Evolutionary conservation across 2,113 vertebrate genomes (phyloP).

Genomic region (Xiphophorus maculatus): DNA sequence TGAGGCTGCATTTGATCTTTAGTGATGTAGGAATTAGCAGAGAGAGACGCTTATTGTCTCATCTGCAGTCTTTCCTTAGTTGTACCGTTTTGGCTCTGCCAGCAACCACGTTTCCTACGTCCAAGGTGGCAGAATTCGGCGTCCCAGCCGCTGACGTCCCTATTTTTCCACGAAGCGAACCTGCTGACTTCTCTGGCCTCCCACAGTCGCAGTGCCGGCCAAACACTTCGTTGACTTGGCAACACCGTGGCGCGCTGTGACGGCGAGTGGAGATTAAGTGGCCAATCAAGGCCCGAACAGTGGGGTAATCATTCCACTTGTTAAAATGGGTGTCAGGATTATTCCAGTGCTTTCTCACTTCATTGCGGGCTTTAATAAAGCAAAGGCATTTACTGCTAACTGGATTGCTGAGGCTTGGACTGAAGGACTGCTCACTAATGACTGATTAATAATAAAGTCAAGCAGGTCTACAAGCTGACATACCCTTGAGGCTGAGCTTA

Average conservation of each 20-base stretch:
- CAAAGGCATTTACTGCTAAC: slow-evolving; percentile 43
- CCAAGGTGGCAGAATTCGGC: slow-evolving; percentile 48
- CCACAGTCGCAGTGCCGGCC: slow-evolving; percentile 9
- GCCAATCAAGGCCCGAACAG: slow-evolving; percentile 76
- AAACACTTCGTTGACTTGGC: slow-evolving; percentile 65
- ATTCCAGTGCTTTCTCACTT: slow-evolving; percentile 57
- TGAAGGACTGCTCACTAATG: slow-evolving; percentile 38
- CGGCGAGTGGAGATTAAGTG: slow-evolving; percentile 76
- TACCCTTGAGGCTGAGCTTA: slow-evolving; percentile 20
- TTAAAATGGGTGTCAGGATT: slow-evolving; percentile 67
- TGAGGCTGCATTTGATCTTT: slow-evolving; percentile 15
- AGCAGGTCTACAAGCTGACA: slow-evolving; percentile 19
- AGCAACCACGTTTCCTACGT: slow-evolving; percentile 57
- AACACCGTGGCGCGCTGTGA: slow-evolving; percentile 61
- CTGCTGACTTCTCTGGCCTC: slow-evolving; percentile 34
- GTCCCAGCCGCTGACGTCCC: slow-evolving; percentile 47
- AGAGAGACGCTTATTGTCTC: background rate
- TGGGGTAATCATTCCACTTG: slow-evolving; percentile 75
- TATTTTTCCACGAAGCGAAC: slow-evolving; percentile 30
- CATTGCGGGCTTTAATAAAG: slow-evolving; percentile 52
- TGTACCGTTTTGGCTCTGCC: slow-evolving; percentile 44
- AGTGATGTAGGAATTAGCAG: slow-evolving; percentile 20
- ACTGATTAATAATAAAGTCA: slow-evolving; percentile 40
- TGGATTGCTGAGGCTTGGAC: slow-evolving; percentile 27
- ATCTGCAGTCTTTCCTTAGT: slow-evolving; percentile 10